A percentile compares a stretch with the other conserved stretches of the same genome.
These are phyloP conservation scores for Stenopsyche tienmushanensis DNA, from an alignment of 1,140 invertebrate species.

Conservation along the genomic window DNA sequence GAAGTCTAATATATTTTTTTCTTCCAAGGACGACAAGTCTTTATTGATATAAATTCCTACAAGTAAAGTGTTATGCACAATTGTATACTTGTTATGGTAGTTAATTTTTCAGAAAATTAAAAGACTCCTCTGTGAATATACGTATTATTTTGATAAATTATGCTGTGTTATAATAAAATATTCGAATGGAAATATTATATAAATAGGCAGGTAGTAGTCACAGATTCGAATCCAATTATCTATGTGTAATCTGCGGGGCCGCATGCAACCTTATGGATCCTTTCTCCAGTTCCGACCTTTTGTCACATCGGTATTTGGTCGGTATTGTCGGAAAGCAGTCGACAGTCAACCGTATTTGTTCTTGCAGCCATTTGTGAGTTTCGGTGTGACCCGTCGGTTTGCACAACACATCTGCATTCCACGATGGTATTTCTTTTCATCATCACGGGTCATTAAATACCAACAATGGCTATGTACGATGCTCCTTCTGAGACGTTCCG, in stretches of 20 bases:
- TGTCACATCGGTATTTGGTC: not conserved
- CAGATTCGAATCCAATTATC: too few species aligned
- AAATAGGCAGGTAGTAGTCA: too few species aligned
- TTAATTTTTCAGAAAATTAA: too few species aligned
- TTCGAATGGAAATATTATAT: not conserved
- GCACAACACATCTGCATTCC: constrained; percentile 24
- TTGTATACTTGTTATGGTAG: too few species aligned
- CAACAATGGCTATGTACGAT: constrained; percentile 20
- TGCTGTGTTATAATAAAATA: not conserved
- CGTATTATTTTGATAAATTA: too few species aligned
- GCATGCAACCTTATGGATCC: not conserved
- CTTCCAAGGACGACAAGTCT: too few species aligned
- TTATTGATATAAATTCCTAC: too few species aligned
- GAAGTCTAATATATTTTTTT: too few species aligned
- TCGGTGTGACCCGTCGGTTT: constrained; percentile 1
- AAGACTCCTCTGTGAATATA: too few species aligned
- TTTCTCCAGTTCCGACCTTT: not conserved
- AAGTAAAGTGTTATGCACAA: too few species aligned
- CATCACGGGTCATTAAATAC: constrained; percentile 30
- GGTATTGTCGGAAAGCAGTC: too few species aligned
- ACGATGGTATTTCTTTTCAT: constrained; percentile 20
- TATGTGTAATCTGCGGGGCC: too few species aligned
- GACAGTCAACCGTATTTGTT: constrained; percentile 14
- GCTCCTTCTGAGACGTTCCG: constrained; percentile 17
- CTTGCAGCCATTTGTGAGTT: constrained; percentile 12